These are phyloP conservation scores for Cynoglossus semilaevis DNA, from an alignment of 2,113 vertebrate species.

Conservation along the genomic window DNA sequence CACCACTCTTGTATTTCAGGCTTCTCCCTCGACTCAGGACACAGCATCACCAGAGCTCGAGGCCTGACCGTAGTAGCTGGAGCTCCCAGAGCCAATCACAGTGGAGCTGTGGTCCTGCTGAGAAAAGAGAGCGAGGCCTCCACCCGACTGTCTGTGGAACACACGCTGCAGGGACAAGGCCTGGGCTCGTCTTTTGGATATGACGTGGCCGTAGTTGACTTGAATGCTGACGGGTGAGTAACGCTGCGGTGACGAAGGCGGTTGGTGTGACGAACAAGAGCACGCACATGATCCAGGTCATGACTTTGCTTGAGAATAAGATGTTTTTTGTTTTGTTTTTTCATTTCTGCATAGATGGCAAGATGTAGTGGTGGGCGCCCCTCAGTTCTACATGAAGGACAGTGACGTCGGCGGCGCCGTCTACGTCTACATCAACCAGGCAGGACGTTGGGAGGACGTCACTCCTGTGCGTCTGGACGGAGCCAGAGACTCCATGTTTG, in stretches of 20 bases:
- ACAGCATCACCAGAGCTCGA: conserved; percentile 80
- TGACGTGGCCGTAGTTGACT: conserved; percentile 91
- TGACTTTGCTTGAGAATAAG: too few species aligned
- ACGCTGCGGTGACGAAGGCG: not conserved
- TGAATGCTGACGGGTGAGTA: conserved; percentile 88
- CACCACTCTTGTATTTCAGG: conserved; percentile 71
- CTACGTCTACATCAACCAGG: conserved; percentile 91
- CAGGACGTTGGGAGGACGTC: conserved; percentile 82
- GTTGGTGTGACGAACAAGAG: too few species aligned
- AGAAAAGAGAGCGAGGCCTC: conserved; percentile 76
- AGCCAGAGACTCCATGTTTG: conserved; percentile 94
- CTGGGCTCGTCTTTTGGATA: conserved; percentile 96
- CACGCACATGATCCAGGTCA: too few species aligned
- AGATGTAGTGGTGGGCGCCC: conserved; percentile 95
- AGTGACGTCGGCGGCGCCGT: conserved; percentile 89
- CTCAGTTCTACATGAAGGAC: conserved; percentile 92
- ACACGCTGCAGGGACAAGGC: conserved; percentile 87
- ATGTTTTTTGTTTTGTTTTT: too few species aligned
- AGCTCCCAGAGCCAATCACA: conserved; percentile 94
- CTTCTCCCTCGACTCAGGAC: conserved; percentile 93
- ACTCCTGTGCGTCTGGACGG: conserved; percentile 85
- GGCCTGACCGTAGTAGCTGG: conserved; percentile 91
- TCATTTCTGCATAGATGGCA: conserved; percentile 82
- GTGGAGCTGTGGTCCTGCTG: conserved; percentile 88
- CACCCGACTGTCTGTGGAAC: conserved; percentile 77